A percentile compares a stretch with the other conserved stretches of the same genome.
phyloP scores from a whole-genome alignment of 1,140 invertebrate species.

The Heliconius hermathena region DNA sequence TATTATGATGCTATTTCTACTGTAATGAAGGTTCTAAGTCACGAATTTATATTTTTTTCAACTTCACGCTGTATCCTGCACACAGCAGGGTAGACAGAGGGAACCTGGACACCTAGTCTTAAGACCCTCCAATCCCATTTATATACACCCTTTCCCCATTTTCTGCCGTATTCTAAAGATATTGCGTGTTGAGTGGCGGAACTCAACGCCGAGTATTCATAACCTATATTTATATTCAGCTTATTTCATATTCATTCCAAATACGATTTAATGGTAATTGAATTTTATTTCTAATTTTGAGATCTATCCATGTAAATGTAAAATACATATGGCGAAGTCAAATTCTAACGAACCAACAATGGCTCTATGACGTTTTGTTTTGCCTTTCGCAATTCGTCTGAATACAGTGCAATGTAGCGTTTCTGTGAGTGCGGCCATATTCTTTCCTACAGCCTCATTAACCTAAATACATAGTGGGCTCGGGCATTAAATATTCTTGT shows the following conservation, averaged over 20 bases:
- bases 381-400: constrained; percentile 34
- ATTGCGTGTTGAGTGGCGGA: not conserved
- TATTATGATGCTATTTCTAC: too few species aligned
- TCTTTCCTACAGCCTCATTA: constrained; percentile 38
- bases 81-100: not conserved
- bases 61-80: not conserved
- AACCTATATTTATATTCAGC: too few species aligned
- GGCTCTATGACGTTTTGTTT: constrained; percentile 13
- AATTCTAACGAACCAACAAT: constrained; percentile 1
- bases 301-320: not conserved
- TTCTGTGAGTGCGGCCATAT: constrained; percentile 25
- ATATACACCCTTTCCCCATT: not conserved
- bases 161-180: not conserved
- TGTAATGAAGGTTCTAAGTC: too few species aligned
- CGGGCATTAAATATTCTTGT: constrained; percentile 34
- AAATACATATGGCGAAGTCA: not conserved
- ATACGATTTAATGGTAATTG: too few species aligned
- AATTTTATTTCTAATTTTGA: too few species aligned
- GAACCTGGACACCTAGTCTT: not conserved
- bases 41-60: not conserved
- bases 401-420: constrained; percentile 19
- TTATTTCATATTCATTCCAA: too few species aligned
- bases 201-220: not conserved
- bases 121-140: not conserved
- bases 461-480: constrained; percentile 37